These are phyloP conservation scores for Coenobita brevimanus DNA, from an alignment of 1,140 invertebrate genomes.

Conservation along the genomic window DNA sequence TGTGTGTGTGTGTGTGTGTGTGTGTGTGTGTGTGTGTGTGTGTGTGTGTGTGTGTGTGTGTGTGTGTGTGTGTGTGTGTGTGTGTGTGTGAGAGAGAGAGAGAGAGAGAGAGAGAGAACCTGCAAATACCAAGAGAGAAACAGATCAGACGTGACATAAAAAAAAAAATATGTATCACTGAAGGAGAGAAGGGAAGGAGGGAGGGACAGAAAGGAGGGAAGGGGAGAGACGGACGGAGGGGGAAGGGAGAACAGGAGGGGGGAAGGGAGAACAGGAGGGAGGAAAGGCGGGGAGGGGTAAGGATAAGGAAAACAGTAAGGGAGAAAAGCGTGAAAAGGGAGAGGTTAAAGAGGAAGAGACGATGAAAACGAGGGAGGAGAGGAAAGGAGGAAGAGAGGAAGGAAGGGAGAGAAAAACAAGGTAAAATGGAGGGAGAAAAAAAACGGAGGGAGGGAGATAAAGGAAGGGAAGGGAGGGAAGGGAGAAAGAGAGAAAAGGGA, in stretches of 20 bases:
- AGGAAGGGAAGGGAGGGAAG: background rate
- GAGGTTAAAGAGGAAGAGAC: background rate
- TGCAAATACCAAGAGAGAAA: background rate
- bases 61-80: background rate
- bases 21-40: constrained; percentile 16
- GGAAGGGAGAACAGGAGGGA: background rate
- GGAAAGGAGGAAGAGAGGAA: background rate
- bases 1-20: background rate
- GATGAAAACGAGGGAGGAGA: background rate
- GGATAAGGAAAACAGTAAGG: background rate
- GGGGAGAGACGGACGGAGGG: no score
- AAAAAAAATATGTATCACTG: background rate
- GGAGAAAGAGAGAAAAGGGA: background rate
- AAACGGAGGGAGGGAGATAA: background rate
- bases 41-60: constrained; percentile 14
- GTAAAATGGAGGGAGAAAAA: no score
- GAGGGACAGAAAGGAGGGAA: no score
- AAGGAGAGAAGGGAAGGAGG: no score
- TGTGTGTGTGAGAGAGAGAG: constrained; percentile 25
- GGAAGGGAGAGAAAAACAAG: no score
- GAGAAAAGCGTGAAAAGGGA: background rate
- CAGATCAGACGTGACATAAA: background rate
- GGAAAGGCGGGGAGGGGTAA: background rate
- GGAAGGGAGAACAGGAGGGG: background rate
- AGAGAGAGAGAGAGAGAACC: constrained; percentile 7